Evolutionary conservation across 1,140 invertebrate genomes (phyloP), one percentile per base, ranked within the genome.

Genomic region (Drosophila neocordata): DNA sequence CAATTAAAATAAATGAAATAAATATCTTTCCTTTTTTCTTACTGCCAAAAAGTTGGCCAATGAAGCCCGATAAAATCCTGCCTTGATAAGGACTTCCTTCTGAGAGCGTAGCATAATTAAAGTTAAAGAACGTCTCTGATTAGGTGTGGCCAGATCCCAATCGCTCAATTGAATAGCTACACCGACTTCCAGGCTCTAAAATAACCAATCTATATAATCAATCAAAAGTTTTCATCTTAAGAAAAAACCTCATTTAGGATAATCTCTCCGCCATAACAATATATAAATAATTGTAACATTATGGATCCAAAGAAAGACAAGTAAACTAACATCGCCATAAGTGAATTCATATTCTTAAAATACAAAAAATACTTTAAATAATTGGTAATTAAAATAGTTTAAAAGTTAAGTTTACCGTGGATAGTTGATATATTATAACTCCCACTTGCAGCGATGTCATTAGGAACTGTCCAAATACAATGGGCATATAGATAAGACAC

Each of bases 401-500:
- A n/a, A 9, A 9, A 1, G 2, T 44, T 0, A 1, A 7, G 24
- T 77, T 3, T 11, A 91, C 89, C 56, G 75, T 90, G 0, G 89
- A 70, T 8, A 91, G 73, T 62, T 91, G 89, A 65, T 91, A 91
- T 9, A 91, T 84, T 11, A 91, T 91, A 22, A 91, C 85, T 37
- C 89, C 87, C n/a, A 91, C 77, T 66, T 88, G 77, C 63, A 91
- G 38, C 9, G 89, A 91, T 9, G 89, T 91, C 11, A 91, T 84
- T 2, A 91, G 65, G 44, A 91, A 91, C 65, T 91, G 89, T 1
- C 79, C 82, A 34, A 91, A 79, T 1, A 91, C 78, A 7, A 90
- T 91, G 7, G 89, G 82, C 18, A 52, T 77, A 15, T 84, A 91
- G 7, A 79, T 79, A 1, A 58, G 7, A 3, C 83, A 76, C 11